Evolutionary conservation across 2,797 vertebrate species (phyloP), one percentile per base, ranked within the genome.

Genomic region (Sebastolobus alascanus): DNA sequence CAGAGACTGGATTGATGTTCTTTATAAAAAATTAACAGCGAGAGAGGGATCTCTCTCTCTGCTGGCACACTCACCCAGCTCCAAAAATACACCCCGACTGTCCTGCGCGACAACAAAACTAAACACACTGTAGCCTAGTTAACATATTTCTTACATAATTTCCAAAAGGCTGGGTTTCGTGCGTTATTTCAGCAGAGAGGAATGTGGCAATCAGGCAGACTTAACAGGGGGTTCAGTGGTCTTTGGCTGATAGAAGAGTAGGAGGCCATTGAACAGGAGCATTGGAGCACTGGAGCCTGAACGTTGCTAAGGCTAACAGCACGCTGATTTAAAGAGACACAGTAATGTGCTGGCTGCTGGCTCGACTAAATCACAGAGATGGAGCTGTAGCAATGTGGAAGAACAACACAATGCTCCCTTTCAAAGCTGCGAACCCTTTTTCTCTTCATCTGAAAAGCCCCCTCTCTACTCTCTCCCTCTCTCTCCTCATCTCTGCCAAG

Each of bases 361-460:
- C 89, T 92, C 68, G 31, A 73, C 90, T 88, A 81, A 89, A 91
- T 92, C 80, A 86, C 87, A 84, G 89, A 83, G 86, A 92, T 79
- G 85, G 88, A 88, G 85, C 89, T 75, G 79, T 80, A 82, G 87
- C 83, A 81, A 88, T 77, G 84, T 85, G 80, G 70, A 90, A 82
- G 77, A 84, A 74, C 79, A 84, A 90, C 90, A 95, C 93, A 94
- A 94, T 92, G 92, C 84, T 75, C 79, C 87, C 92, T 94, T 95
- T 96, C 91, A 94, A 87, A 73, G 84, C 69, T 50, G 78, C 80
- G 61, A 86, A 83, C 82, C 64, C 83, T 69, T 87, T 82, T 87
- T 86, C 82, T 74, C 80, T 79, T 82, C 75, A 55, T 90, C 84
- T 92, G 85, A 92, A 93, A 93, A 91, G 90, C 82, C 75, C 73